Conservation (phyloP, 2,888 invertebrate genomes). For the Limulus polyphemus region DNA sequence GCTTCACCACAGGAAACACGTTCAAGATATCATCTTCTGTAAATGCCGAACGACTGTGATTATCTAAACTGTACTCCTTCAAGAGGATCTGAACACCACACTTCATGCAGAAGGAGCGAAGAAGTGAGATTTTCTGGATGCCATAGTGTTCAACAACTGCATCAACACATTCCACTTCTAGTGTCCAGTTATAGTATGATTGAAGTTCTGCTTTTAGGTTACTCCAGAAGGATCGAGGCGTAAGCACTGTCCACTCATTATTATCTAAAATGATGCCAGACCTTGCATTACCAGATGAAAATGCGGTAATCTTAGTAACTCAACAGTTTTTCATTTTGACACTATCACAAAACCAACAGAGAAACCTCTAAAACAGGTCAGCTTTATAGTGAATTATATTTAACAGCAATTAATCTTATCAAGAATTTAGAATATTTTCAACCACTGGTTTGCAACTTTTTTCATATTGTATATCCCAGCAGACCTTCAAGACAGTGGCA, state of each 20-base stretch:
- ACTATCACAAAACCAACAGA: too few relatives aligned
- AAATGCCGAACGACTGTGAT: constrained; percentile 65
- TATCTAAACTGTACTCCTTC: constrained; percentile 84
- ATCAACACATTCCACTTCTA: constrained; percentile 67
- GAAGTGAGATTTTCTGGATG: constrained; percentile 74
- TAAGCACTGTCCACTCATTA: constrained; percentile 76
- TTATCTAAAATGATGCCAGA: constrained; percentile 36
- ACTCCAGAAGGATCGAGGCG: constrained; percentile 73
- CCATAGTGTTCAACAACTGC: constrained; percentile 58
- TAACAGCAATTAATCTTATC: too few relatives aligned
- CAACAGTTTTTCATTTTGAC: too few relatives aligned
- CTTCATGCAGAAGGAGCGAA: constrained; percentile 53
- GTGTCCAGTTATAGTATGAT: constrained; percentile 78
- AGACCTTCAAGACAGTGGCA: too few relatives aligned
- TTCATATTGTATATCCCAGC: too few relatives aligned
- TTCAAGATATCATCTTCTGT: constrained; percentile 90
- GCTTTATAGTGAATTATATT: too few relatives aligned
- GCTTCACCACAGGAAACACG: constrained; percentile 94
- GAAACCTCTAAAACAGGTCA: too few relatives aligned
- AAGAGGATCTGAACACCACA: constrained; percentile 82
- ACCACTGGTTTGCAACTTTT: too few relatives aligned
- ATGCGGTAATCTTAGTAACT: too few relatives aligned
- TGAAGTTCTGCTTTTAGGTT: constrained; percentile 70
- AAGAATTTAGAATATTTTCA: too few relatives aligned
- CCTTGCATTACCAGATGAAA: too few relatives aligned